Percentiles rank a stretch among this genome's conserved stretches.
phyloP scores from a whole-genome alignment of 1,140 invertebrate species.

The Lepeophtheirus salmonis region DNA sequence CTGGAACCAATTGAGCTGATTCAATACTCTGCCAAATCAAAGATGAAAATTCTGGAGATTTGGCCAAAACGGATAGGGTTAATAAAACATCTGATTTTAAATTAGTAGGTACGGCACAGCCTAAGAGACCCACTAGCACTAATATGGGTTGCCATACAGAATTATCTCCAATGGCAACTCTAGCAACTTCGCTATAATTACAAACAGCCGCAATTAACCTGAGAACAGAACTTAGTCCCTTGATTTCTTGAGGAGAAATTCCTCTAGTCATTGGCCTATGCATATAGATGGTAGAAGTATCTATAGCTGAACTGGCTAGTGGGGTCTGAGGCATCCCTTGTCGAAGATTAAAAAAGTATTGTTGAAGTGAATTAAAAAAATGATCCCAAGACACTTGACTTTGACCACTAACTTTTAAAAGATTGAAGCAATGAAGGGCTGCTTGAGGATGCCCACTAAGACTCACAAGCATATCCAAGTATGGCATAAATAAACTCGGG shows the following conservation, averaged over 20 bases:
- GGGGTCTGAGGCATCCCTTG: constrained; percentile 33
- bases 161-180: constrained; percentile 56
- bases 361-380: constrained; percentile 61
- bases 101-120: constrained; percentile 59
- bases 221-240: constrained; percentile 60
- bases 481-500: constrained; percentile 62
- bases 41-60: constrained; percentile 48
- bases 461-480: constrained; percentile 64
- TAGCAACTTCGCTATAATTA: constrained; percentile 27
- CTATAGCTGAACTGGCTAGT: background rate
- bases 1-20: constrained; percentile 52
- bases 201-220: constrained; percentile 54
- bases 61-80: constrained; percentile 53
- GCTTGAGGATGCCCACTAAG: constrained; percentile 39
- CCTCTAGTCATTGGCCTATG: constrained; percentile 36
- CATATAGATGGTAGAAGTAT: background rate
- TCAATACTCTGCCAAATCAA: constrained; percentile 66
- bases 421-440: constrained; percentile 60
- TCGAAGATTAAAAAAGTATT: constrained; percentile 42
- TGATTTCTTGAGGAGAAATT: constrained; percentile 64
- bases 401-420: constrained; percentile 42
- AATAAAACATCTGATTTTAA: constrained; percentile 62
- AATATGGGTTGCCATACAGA: constrained; percentile 59
- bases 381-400: constrained; percentile 58
- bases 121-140: constrained; percentile 57